A percentile compares a stretch with the other conserved stretches of the same genome.
Evolutionary conservation across 2,113 vertebrate genomes (phyloP).

Genomic region (Rhabdomys dilectus): DNA sequence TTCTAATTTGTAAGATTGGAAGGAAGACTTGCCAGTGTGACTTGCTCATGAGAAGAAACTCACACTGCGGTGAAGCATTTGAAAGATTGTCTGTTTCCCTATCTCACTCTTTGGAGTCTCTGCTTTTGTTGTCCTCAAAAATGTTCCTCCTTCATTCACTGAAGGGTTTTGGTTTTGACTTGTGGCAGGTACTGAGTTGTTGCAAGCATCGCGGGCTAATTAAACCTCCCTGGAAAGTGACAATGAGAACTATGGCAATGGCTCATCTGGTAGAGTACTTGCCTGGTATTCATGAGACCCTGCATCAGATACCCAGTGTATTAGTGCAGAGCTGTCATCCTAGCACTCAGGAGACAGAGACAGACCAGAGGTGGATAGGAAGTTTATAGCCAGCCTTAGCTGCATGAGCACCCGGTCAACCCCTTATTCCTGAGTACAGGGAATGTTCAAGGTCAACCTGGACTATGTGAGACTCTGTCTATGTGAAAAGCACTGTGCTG

Average conservation of each 20-base stretch:
- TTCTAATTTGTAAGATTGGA: conserved; percentile 58
- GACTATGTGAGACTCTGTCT: not conserved
- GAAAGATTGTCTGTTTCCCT: not conserved
- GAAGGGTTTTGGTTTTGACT: not conserved
- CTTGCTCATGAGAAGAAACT: conserved; percentile 36
- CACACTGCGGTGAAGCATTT: not conserved
- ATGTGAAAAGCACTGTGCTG: not conserved
- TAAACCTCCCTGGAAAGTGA: conserved; percentile 27
- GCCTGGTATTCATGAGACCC: not conserved
- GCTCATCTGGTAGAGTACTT: too few species aligned
- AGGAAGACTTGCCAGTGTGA: conserved; percentile 12
- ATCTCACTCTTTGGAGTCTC: not conserved
- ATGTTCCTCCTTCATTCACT: conserved; percentile 32
- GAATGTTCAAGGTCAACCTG: not conserved
- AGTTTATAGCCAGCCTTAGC: not conserved
- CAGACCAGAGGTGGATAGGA: not conserved
- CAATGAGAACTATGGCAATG: not conserved
- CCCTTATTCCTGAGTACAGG: not conserved
- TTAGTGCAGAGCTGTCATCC: not conserved
- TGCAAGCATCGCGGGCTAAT: not conserved
- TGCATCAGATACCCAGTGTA: not conserved
- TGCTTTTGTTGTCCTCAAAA: conserved; percentile 3
- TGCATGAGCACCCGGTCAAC: not conserved
- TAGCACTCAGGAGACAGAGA: too few species aligned
- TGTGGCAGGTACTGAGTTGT: not conserved